Base-by-base conservation (phyloP, 1,140 invertebrate genomes). In the Temnothorax longispinosus region DNA sequence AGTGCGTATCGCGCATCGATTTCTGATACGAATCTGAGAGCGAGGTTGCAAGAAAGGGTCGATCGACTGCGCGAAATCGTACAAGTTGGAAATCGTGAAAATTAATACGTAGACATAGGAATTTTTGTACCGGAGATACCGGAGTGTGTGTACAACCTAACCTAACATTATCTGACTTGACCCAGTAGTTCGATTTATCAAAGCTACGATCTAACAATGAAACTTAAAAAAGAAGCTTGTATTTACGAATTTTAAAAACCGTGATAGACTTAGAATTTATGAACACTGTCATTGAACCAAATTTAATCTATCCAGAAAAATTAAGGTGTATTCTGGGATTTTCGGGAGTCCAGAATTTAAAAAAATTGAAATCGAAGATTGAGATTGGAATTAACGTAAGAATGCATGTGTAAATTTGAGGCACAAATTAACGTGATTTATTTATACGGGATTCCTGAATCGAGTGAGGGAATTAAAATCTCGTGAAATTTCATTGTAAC, bases 1-100 rank as follows among this genome's bases (percentile, higher is more conserved):
- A 89, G 89, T 90, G 78, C 13, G 89, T 89, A 90, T 60, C 1
- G 5, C 3, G 18, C 13, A 21, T 13, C 3, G 2, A 44, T n/a
- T 44, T 60, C 8, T 27, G 21, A 18, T 47, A 41, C 11, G 7
- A 3, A 75, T 50, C 11, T 0, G 27, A 8, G 1, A 41, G 8
- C 6, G 3, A 56, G 32, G n/a, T 52, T 18, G 10, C 3, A 3
- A 41, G 8, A 52, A 38, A 78, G 5, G 3, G 65, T 35, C 15
- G 1, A 52, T 35, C 27, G 58, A 78, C 44, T 8, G 52, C n/a
- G 6, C 52, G 18, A n/a, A 54, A 15, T 41, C n/a, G n/a, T 64
- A 13, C 0, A n/a, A 54, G 3, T 11, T 47, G 47, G 47, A 10
- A 41, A 6, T 44, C 60, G 5, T 1, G n/a, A 38, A 44, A 41